These are phyloP conservation scores for Lagopus muta DNA, from an alignment of 2,113 vertebrate species.

Conservation along the genomic window DNA sequence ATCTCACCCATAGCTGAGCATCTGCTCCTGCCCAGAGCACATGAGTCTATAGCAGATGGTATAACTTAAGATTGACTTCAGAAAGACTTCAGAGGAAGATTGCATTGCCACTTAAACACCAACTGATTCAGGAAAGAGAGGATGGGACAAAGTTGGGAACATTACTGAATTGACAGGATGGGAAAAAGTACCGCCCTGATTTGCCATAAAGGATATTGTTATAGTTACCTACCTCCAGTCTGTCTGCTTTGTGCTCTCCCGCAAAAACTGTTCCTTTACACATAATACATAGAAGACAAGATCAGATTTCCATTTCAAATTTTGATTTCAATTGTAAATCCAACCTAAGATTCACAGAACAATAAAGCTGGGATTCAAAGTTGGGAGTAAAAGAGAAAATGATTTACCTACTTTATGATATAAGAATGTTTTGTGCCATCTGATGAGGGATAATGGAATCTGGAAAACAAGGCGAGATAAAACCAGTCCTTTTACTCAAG, in stretches of 20 bases:
- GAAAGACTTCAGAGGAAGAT: background rate
- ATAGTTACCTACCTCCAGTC: background rate
- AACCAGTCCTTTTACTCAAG: background rate
- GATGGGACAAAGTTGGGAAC: background rate
- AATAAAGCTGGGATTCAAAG: background rate
- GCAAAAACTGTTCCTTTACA: background rate
- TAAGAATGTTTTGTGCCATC: background rate
- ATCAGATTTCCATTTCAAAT: background rate
- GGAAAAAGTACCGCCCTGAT: background rate
- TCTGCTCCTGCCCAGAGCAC: fast-evolving
- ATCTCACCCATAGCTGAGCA: background rate
- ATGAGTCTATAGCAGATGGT: background rate
- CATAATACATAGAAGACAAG: background rate
- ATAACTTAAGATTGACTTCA: background rate
- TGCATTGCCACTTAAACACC: background rate
- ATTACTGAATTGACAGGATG: background rate
- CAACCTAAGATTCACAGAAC: background rate
- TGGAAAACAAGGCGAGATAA: background rate
- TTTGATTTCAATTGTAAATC: background rate
- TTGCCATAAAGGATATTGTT: background rate
- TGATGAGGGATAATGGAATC: background rate
- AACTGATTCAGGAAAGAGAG: background rate
- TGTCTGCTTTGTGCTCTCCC: background rate
- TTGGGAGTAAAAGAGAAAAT: background rate
- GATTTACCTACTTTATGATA: background rate